Evolutionary conservation across 1,140 invertebrate species (phyloP), one percentile per base, ranked within the genome.

Genomic region (Drosophila micromelanica): DNA sequence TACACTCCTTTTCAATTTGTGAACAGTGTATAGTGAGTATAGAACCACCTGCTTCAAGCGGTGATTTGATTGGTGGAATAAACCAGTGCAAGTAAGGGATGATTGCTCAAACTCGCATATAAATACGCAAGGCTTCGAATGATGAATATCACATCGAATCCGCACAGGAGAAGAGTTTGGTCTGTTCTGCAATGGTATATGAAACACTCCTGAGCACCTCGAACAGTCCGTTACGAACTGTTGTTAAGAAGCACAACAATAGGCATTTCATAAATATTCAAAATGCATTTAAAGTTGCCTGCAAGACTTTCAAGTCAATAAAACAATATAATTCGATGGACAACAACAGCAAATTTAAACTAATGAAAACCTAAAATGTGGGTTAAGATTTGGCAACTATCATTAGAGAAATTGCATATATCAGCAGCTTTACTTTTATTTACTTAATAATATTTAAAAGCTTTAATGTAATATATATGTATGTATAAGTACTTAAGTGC

Each of bases 41-140:
- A 54, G 27, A 77, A 67, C 73, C 81, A 85, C 80, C 81, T 86
- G 80, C 81, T 20, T 15, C 13, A 49, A 57, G 69, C 52, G 30
- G 46, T 45, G 49, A 20, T 57, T 59, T 74, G 77, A 86, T 86
- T 85, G 81, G 77, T 40, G 65, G 51, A 7, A 11, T 9, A 30
- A 40, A 3, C 7, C 9, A n/a, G 11, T 13, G 2, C 11, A 43
- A 7, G n/a, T 45, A 63, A 75, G 81, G 78, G 82, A 69, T 87
- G 81, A 2, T 75, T 40, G 13, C 15, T 45, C 23, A 59, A 55
- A 7, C 38, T 52, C 35, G 45, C 40, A 55, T 86, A 87, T 87
- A 87, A 67, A 81, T 69, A 23, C 30, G 38, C 17, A 37, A 13
- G 49, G 32, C 27, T 62, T 59, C 51, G n/a, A 12, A 5, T 42